Base-by-base conservation (phyloP, 2,888 invertebrate species). In the Ormyrus thymus region DNA sequence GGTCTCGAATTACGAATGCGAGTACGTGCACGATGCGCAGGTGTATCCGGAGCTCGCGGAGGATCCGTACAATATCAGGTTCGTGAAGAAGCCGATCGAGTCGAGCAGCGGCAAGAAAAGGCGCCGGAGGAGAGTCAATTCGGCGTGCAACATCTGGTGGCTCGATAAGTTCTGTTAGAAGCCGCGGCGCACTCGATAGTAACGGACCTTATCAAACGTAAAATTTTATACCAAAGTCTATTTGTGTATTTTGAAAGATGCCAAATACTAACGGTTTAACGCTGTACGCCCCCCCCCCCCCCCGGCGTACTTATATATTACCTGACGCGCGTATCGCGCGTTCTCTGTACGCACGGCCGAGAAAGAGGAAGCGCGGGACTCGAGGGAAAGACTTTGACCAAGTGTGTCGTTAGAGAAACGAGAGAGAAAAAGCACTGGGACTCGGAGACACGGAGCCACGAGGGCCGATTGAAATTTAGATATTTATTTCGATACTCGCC, bases 31-130 rank as follows among this genome's bases (percentile, higher is more conserved):
- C 90, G 97, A 97, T 88, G 95, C 97, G 51, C 94, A 95, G 85
- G 92, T 94, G 80, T 98, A 97, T 91, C 97, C 98, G 0, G 97
- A 98, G 89, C 92, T 98, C 72, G 97, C 98, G 73, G 98, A 98
- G 91, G 98, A 98, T 92, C 98, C 97, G 7, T 97, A 96, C 92
- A 98, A 98, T 91, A 94, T 98, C 81, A 94, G 95, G 87, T 97
- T 97, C 89, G 93, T 95, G 59, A 97, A 96, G 91, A 95, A 95
- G 90, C 94, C 95, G 85, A 94, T 95, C 10, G 76, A 73, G 51
- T 0, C 69, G 15, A 50, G 58, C 86, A 92, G 94, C 84, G 92
- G 94, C 81, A 89, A 86, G 80, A 94, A 95, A 89, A 93, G 94
- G 81, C 92, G 95, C 81, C 93, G 95, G 86, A 93, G 94, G 91